Conservation (phyloP, 2,797 vertebrate species). For the Natrix natrix region DNA sequence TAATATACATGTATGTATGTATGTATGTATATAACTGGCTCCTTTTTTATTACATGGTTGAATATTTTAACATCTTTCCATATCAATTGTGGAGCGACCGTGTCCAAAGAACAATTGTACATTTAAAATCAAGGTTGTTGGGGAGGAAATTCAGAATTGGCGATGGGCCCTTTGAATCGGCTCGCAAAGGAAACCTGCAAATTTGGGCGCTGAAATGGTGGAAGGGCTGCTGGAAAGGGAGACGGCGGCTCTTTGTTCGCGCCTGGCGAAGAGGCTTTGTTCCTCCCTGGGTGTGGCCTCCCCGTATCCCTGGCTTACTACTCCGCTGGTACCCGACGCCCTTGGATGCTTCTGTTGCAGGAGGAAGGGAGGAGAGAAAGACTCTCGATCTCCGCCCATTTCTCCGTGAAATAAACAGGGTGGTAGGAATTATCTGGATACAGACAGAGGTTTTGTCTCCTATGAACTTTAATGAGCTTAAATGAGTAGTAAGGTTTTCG, state of each 20-base stretch:
- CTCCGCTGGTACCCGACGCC: background rate
- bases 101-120: background rate
- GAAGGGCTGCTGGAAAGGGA: background rate
- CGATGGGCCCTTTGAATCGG: background rate
- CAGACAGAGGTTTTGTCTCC: background rate
- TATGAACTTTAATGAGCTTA: background rate
- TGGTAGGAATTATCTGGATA: background rate
- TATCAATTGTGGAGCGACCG: no score
- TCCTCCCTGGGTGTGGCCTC: conserved; percentile 5
- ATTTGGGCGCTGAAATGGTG: background rate
- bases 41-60: background rate
- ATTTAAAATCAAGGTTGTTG: background rate
- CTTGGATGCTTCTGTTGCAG: background rate
- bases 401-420: conserved; percentile 6
- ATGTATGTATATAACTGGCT: background rate
- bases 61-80: background rate
- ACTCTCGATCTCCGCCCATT: background rate
- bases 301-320: background rate
- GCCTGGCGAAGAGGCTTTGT: background rate
- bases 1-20: no score
- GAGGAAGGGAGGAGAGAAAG: background rate
- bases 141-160: background rate
- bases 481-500: background rate
- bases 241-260: background rate
- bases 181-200: background rate